Evolutionary conservation across 2,797 vertebrate genomes (phyloP).

Genomic region (Eulemur albifrons): DNA sequence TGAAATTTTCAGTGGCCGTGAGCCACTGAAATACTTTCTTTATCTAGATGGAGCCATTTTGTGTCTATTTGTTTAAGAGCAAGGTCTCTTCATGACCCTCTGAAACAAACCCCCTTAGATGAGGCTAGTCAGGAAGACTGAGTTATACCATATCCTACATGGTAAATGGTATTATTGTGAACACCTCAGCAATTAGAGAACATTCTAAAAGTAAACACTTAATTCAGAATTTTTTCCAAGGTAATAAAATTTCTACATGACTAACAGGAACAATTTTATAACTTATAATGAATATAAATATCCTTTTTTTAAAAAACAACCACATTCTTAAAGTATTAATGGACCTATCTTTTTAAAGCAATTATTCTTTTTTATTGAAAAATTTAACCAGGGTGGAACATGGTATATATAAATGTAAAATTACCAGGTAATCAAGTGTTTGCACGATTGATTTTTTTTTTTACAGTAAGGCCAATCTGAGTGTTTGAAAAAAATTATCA

Average conservation of each 20-base stretch:
- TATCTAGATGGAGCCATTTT: neutral
- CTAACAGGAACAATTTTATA: neutral
- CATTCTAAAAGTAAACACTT: neutral
- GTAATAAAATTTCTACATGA: neutral
- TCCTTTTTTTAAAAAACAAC: neutral
- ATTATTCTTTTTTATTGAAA: neutral
- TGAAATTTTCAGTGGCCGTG: neutral
- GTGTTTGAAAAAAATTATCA: neutral
- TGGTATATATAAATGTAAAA: neutral
- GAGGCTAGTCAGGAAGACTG: neutral
- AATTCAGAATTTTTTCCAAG: neutral
- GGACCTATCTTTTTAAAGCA: neutral
- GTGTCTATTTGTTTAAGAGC: neutral
- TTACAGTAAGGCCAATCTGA: neutral
- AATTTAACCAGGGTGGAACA: neutral
- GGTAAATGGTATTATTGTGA: neutral
- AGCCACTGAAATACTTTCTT: neutral
- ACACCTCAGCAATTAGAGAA: neutral
- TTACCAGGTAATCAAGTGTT: neutral
- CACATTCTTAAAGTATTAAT: neutral
- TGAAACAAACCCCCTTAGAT: neutral
- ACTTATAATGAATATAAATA: neutral
- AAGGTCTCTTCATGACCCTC: neutral
- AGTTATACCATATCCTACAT: neutral
- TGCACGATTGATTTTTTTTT: neutral